These are phyloP conservation scores for Cyrtonyx montezumae DNA, from an alignment of 2,113 vertebrate species.

Conservation along the genomic window DNA sequence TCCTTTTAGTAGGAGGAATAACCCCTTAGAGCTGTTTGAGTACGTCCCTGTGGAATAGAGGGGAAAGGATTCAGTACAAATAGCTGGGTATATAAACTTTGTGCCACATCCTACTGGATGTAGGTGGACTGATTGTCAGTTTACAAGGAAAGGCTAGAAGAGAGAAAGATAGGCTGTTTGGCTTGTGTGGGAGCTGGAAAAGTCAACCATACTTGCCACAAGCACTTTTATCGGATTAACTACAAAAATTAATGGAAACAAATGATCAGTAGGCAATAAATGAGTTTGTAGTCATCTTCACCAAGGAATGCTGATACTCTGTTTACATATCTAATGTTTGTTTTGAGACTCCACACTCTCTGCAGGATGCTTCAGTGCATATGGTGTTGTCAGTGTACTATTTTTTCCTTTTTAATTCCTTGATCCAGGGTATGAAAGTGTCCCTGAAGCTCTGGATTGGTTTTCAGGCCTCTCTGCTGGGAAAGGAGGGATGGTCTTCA, in stretches of 20 bases:
- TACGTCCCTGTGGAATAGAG: too few relatives aligned
- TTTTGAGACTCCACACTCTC: constrained; percentile 33
- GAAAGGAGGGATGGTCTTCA: not conserved
- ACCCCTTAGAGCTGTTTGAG: not conserved
- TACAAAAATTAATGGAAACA: constrained; percentile 44
- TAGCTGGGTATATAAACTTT: not conserved
- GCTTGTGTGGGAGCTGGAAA: not conserved
- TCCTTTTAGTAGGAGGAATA: not conserved
- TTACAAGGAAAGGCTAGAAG: not conserved
- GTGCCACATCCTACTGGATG: not conserved
- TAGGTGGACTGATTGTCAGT: not conserved
- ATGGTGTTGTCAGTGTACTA: constrained; percentile 29
- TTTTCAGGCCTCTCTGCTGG: not conserved
- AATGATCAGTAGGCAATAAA: constrained; percentile 26
- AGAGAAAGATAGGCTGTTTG: not conserved
- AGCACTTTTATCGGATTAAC: constrained; percentile 14
- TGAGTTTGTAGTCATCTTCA: not conserved
- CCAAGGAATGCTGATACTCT: not conserved
- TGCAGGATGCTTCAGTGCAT: not conserved
- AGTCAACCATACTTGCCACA: fast-evolving
- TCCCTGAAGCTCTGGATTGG: not conserved
- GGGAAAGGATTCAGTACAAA: not conserved
- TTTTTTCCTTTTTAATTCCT: not conserved
- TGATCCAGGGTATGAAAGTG: not conserved
- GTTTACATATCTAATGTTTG: constrained; percentile 61